These are phyloP conservation scores for Bubo blakistoni DNA, from an alignment of 2,113 vertebrate genomes.

Conservation along the genomic window DNA sequence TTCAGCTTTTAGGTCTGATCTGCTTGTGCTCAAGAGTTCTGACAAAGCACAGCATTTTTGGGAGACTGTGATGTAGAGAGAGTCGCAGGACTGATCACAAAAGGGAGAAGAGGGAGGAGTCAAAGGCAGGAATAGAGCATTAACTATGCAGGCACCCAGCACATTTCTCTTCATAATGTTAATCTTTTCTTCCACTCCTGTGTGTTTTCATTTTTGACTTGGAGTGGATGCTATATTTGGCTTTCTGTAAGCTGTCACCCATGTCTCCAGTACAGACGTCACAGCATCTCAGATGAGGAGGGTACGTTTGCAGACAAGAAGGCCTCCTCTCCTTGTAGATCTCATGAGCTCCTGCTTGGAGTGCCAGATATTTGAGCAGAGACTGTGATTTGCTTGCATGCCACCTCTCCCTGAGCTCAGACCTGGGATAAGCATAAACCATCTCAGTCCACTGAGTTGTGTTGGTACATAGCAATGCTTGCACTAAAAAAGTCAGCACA, in stretches of 20 bases:
- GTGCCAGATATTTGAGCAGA: background rate
- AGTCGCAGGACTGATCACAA: background rate
- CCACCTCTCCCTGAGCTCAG: background rate
- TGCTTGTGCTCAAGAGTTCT: background rate
- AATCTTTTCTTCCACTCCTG: background rate
- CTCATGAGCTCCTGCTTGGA: background rate
- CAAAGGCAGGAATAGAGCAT: background rate
- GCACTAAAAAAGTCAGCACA: background rate
- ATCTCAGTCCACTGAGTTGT: background rate
- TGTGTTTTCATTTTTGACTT: background rate
- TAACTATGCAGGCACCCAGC: background rate
- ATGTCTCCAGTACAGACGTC: background rate
- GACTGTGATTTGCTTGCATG: background rate
- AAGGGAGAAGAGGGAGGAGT: background rate
- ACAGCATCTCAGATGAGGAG: background rate
- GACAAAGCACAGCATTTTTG: background rate
- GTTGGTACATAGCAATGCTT: background rate
- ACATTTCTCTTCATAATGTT: background rate
- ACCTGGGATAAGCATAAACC: background rate
- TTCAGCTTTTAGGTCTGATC: background rate
- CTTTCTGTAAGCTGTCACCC: background rate
- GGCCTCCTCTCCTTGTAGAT: background rate
- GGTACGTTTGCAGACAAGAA: background rate
- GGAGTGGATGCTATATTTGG: background rate
- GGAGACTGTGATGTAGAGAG: background rate